Base-by-base conservation (phyloP, 2,797 vertebrate genomes). In the Sebastes diaconus region DNA sequence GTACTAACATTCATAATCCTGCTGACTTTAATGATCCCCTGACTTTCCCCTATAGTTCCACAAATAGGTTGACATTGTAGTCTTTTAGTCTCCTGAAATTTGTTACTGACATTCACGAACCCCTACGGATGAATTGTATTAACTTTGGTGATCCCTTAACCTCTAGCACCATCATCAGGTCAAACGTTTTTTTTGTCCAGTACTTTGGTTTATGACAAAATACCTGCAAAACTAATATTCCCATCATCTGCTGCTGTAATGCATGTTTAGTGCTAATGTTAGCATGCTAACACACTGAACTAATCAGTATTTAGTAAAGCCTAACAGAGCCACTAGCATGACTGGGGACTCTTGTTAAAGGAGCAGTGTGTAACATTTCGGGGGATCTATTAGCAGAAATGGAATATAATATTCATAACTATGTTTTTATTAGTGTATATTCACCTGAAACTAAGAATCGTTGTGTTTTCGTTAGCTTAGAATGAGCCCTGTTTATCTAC, bases 381-480 rank as follows among this genome's bases (percentile, higher is more conserved):
- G 46, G 16, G 46, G 8, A 50, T 50, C 42, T 46, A 50, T 50
- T 50, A 20, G 18, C 46, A 20, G 46, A 18, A 46, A 46, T 46
- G 42, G 0, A 50, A 50, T 50, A 50, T 50, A 50, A 50, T 20
- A 50, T 50, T 50, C 7, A 50, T 50, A 50, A 50, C 3, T 50
- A 50, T 50, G 18, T 50, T 20, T 50, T 50, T 0, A 50, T 50
- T 50, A 20, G 3, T 20, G 46, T 50, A 50, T 20, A 50, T 0
- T 50, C 46, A 20, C 18, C 16, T 50, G 46, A 20, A 50, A 50
- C 46, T 50, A 9, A 20, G 16, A 50, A 50, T 50, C 8, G 3
- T 50, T 50, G 42, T 50, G 16, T 50, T 50, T 50, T 20, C 42
- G 1, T 50, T 50, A 50, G 46, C 46, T 50, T 50, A 50, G 18